Conservation (phyloP, 1,140 invertebrate species). For the Trialeurodes vaporariorum region DNA sequence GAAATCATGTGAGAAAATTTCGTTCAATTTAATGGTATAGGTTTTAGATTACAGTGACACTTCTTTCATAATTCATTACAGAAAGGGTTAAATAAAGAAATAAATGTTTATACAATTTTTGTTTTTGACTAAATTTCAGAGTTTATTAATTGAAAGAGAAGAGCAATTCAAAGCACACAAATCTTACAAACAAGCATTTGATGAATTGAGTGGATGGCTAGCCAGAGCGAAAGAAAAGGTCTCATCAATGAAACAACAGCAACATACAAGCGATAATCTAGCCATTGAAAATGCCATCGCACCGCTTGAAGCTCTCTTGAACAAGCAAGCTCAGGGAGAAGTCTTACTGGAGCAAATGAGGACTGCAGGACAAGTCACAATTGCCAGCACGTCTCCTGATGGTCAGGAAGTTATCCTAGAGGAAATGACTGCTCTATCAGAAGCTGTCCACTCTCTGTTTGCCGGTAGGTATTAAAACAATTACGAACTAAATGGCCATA, state of each 20-base stretch:
- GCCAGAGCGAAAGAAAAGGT: conserved; percentile 76
- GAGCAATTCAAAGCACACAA: conserved; percentile 78
- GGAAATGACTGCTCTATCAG: conserved; percentile 68
- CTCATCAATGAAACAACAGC: conserved; percentile 67
- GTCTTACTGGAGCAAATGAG: conserved; percentile 73
- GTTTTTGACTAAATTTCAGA: conserved; percentile 45
- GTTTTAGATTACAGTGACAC: no score
- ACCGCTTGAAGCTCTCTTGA: conserved; percentile 71
- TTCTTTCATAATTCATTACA: no score
- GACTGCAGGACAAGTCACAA: conserved; percentile 72
- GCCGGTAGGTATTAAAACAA: conserved; percentile 36
- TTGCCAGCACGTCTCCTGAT: conserved; percentile 62
- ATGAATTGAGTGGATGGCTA: conserved; percentile 75
- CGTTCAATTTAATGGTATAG: no score
- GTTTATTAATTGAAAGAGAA: conserved; percentile 62
- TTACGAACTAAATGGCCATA: not conserved
- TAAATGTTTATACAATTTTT: no score
- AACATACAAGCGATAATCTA: conserved; percentile 66
- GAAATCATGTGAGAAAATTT: no score
- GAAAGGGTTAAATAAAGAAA: no score
- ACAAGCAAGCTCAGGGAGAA: conserved; percentile 83
- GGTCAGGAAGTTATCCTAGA: conserved; percentile 70
- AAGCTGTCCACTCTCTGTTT: conserved; percentile 74
- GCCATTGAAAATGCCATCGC: conserved; percentile 77
- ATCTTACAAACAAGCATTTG: conserved; percentile 76